These are phyloP conservation scores for Zaprionus taronus DNA, from an alignment of 1,140 invertebrate genomes.

Conservation along the genomic window DNA sequence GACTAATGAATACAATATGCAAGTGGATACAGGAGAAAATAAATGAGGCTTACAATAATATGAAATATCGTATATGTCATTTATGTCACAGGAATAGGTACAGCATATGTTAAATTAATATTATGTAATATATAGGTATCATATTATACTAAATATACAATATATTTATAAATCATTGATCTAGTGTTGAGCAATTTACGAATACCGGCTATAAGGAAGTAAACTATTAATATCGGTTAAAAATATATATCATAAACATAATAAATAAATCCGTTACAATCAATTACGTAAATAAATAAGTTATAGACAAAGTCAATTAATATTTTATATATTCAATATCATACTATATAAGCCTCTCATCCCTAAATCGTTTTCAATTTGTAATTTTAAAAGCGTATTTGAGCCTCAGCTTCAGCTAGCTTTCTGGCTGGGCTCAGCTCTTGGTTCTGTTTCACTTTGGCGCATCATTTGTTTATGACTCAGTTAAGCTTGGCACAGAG, in stretches of 20 bases:
- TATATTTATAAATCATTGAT: no score
- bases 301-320: no score
- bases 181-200: no score
- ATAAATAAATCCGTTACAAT: no score
- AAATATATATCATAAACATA: no score
- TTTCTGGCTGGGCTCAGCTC: background rate
- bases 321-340: background rate
- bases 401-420: background rate
- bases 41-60: background rate
- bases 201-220: no score
- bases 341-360: background rate
- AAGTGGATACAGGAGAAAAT: background rate
- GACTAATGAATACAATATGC: background rate
- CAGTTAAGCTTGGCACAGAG: constrained; percentile 13
- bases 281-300: no score
- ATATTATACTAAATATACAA: no score
- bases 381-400: constrained; percentile 21
- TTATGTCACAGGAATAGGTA: no score
- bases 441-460: constrained; percentile 15
- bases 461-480: constrained; percentile 41
- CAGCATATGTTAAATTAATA: no score
- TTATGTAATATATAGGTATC: no score
- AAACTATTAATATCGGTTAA: no score
- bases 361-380: background rate
- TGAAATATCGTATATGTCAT: background rate